phyloP scores from a whole-genome alignment of 2,888 invertebrate species.

The Biston betularia region DNA sequence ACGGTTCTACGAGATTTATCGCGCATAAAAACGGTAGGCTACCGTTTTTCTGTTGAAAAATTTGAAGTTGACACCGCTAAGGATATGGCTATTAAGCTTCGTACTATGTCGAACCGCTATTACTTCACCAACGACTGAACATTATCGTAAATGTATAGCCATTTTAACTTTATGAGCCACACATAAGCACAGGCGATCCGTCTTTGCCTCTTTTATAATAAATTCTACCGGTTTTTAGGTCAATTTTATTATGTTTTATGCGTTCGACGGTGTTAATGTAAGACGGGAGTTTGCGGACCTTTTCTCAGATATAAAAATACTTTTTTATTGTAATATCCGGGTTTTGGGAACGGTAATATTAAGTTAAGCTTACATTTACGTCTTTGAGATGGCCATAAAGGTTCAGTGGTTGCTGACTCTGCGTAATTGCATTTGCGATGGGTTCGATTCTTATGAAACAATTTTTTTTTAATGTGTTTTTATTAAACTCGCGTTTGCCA shows the following conservation, averaged over 20 bases:
- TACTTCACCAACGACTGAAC: slow-evolving; percentile 66
- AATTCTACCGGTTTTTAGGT: slow-evolving; percentile 45
- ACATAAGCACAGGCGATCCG: slow-evolving; percentile 60
- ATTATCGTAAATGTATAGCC: slow-evolving; percentile 75
- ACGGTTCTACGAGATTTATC: slow-evolving; percentile 29
- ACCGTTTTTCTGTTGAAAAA: slow-evolving; percentile 31
- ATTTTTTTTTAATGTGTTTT: too few species aligned
- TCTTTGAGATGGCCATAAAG: background rate
- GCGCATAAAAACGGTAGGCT: slow-evolving; percentile 27
- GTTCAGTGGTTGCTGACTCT: background rate
- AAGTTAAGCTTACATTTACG: background rate
- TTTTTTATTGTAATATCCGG: slow-evolving; percentile 23
- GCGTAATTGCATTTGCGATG: too few species aligned
- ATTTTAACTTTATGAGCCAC: slow-evolving; percentile 70
- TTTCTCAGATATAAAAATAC: slow-evolving; percentile 19
- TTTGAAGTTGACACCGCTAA: slow-evolving; percentile 45
- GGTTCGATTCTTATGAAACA: too few species aligned
- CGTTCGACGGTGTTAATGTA: slow-evolving; percentile 28
- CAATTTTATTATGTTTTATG: slow-evolving; percentile 43
- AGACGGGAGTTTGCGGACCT: slow-evolving; percentile 15
- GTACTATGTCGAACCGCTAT: slow-evolving; percentile 64
- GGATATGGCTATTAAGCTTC: slow-evolving; percentile 57
- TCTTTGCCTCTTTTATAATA: slow-evolving; percentile 53
- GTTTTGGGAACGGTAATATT: slow-evolving; percentile 5
- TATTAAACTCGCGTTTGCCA: too few species aligned